phyloP scores from a whole-genome alignment of 2,888 invertebrate species.

The Euproctis similis region DNA sequence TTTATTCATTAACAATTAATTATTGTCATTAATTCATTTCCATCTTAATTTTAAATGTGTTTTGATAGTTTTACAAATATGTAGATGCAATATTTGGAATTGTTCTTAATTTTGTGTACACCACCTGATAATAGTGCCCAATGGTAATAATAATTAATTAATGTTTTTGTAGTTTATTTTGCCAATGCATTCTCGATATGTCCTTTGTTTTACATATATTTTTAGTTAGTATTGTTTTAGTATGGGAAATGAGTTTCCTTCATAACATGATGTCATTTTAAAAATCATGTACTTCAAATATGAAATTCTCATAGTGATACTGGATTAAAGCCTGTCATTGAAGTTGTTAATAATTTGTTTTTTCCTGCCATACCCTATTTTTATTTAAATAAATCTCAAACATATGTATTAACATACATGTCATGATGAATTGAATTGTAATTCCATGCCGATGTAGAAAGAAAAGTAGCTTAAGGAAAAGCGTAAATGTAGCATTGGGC shows the following conservation, averaged over 20 bases:
- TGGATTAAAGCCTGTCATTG: conserved; percentile 66
- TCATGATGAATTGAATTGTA: conserved; percentile 21
- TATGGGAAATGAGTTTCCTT: conserved; percentile 32
- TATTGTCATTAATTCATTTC: conserved; percentile 20
- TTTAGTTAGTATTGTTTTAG: conserved; percentile 47
- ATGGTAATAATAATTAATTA: conserved; percentile 35
- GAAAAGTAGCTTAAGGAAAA: no score
- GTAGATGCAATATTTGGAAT: conserved; percentile 34
- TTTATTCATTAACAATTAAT: conserved; percentile 39
- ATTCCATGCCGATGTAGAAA: not conserved
- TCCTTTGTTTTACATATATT: conserved; percentile 42
- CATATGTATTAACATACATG: no score
- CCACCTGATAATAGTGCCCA: conserved; percentile 41
- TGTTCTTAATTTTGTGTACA: conserved; percentile 40
- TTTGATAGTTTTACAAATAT: conserved; percentile 60
- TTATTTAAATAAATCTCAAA: no score
- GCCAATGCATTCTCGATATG: conserved; percentile 45
- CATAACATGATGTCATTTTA: conserved; percentile 44
- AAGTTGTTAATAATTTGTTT: conserved; percentile 33
- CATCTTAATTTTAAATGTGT: conserved; percentile 66
- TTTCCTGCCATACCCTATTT: conserved; percentile 19
- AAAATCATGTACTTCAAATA: conserved; percentile 53
- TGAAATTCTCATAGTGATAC: conserved; percentile 60
- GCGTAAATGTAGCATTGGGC: no score
- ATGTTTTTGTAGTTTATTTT: conserved; percentile 47